phyloP scores from a whole-genome alignment of 1,140 invertebrate genomes.

The Trichoplusia ni region DNA sequence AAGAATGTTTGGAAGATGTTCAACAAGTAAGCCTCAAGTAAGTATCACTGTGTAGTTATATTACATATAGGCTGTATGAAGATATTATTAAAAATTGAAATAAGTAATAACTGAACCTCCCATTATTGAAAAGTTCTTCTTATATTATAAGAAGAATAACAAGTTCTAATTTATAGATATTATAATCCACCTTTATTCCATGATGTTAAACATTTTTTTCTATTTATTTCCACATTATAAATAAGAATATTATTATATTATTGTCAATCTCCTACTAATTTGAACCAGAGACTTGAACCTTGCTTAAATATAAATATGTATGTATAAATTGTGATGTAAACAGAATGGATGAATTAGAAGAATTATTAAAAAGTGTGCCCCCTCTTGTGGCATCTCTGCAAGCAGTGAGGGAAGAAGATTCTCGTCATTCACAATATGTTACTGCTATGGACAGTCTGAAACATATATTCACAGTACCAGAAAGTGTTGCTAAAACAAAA shows the following conservation, averaged over 20 bases:
- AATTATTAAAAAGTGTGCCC: slow-evolving; percentile 70
- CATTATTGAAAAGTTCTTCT: no score
- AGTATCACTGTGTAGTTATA: slow-evolving; percentile 38
- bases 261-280: no score
- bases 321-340: no score
- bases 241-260: no score
- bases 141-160: no score
- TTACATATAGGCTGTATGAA: not conserved
- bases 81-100: not conserved
- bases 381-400: slow-evolving; percentile 89
- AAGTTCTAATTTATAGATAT: no score
- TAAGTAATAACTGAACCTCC: not conserved
- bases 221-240: no score
- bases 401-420: slow-evolving; percentile 95
- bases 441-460: slow-evolving; percentile 99
- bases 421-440: slow-evolving; percentile 96
- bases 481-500: slow-evolving; percentile 97
- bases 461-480: slow-evolving; percentile 98
- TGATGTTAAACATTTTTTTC: no score
- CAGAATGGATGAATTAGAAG: slow-evolving; percentile 78
- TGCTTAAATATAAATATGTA: no score
- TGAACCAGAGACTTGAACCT: no score
- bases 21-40: slow-evolving; percentile 86
- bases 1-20: slow-evolving; percentile 92
- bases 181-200: no score